These are phyloP conservation scores for Drosophila mayri DNA, from an alignment of 1,140 invertebrate genomes.

Conservation along the genomic window DNA sequence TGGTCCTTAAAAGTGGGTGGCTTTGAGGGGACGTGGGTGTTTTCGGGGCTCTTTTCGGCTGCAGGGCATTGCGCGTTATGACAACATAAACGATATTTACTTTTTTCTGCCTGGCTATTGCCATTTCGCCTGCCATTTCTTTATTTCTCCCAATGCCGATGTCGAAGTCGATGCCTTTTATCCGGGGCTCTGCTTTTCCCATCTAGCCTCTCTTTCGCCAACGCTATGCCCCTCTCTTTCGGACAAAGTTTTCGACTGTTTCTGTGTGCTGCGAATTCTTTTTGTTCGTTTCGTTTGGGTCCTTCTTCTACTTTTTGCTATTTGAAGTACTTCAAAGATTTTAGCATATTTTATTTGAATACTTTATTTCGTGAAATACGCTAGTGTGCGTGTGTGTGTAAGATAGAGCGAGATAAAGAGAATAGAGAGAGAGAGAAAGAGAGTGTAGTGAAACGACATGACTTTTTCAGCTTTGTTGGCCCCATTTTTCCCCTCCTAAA, in stretches of 20 bases:
- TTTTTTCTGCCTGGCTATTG: conserved; percentile 63
- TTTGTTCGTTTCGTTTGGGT: conserved; percentile 58
- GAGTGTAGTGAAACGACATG: conserved; percentile 57
- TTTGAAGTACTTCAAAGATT: conserved; percentile 83
- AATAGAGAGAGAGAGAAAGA: conserved; percentile 1
- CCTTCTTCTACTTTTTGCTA: conserved; percentile 68
- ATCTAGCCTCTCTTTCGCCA: neutral
- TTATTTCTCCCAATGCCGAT: conserved; percentile 31
- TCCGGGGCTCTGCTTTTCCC: conserved; percentile 37
- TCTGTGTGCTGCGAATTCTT: conserved; percentile 44
- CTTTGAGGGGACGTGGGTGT: neutral
- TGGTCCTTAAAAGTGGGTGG: conserved; percentile 25
- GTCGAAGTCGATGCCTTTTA: conserved; percentile 55
- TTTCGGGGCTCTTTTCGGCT: conserved; percentile 29
- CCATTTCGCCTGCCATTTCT: conserved; percentile 51
- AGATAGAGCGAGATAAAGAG: neutral
- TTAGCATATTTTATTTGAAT: conserved; percentile 84
- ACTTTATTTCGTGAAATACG: conserved; percentile 80
- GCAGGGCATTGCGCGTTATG: conserved; percentile 78
- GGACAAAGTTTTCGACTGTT: conserved; percentile 72
- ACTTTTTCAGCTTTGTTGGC: conserved; percentile 76
- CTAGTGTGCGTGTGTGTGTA: conserved; percentile 33
- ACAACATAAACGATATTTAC: conserved; percentile 84
- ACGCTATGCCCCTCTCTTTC: conserved; percentile 8
- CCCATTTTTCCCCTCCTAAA: conserved; percentile 10